A percentile compares a stretch with the other conserved stretches of the same genome.
phyloP scores from a whole-genome alignment of 2,113 vertebrate species.

The Malurus cyaneus region DNA sequence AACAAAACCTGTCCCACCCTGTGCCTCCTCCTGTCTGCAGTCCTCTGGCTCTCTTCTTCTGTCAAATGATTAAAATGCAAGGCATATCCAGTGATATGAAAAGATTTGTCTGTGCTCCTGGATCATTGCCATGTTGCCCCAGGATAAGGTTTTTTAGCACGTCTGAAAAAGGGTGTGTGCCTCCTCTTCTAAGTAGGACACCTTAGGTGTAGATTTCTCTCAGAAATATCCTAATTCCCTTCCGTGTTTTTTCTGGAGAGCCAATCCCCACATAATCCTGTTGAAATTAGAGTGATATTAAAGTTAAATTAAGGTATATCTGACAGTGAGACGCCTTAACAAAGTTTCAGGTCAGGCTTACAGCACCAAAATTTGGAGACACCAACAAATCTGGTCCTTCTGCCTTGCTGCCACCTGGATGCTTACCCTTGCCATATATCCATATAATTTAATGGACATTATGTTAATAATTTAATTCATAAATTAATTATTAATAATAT shows the following conservation, averaged over 20 bases:
- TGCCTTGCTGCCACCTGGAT: not conserved
- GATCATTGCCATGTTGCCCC: not conserved
- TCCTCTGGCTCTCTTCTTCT: not conserved
- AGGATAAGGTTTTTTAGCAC: not conserved
- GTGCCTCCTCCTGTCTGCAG: not conserved
- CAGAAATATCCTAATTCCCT: not conserved
- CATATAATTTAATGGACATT: not conserved
- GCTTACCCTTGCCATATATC: not conserved
- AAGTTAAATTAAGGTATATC: not conserved
- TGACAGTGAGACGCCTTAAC: not conserved
- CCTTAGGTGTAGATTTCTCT: not conserved
- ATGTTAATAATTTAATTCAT: too few relatives aligned
- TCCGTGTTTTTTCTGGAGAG: not conserved
- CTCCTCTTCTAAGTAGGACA: not conserved
- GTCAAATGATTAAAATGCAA: not conserved
- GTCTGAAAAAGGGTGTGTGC: not conserved
- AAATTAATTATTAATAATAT: too few relatives aligned
- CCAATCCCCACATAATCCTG: not conserved
- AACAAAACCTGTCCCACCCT: not conserved
- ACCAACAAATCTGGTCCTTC: not conserved
- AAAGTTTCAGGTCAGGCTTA: not conserved
- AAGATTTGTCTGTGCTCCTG: not conserved
- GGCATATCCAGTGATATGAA: not conserved
- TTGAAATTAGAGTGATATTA: not conserved
- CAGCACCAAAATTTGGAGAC: not conserved